Conservation (phyloP, 1,140 invertebrate genomes). For the Pollicipes pollicipes region DNA sequence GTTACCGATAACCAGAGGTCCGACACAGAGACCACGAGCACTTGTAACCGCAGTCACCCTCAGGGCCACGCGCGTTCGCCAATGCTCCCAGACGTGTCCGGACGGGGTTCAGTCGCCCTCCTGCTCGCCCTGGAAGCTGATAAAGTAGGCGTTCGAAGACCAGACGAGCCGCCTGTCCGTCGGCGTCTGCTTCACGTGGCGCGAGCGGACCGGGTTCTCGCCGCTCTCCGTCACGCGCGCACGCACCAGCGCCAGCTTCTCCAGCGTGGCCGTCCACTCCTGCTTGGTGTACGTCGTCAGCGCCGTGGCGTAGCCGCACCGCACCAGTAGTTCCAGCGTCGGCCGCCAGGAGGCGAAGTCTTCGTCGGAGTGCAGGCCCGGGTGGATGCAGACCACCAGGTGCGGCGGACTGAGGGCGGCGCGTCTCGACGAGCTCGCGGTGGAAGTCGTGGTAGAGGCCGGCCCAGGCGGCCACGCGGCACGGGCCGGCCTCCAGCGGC, state of each 20-base stretch:
- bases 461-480: not conserved
- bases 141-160: not conserved
- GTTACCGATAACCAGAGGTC: too few relatives aligned
- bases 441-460: not conserved
- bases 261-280: not conserved
- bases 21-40: too few relatives aligned
- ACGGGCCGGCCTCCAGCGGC: not conserved
- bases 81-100: too few relatives aligned
- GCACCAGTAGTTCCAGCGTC: not conserved
- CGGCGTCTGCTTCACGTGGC: not conserved
- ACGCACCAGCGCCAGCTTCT: not conserved
- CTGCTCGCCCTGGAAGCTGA: not conserved
- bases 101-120: not conserved
- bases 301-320: not conserved
- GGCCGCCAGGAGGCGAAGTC: not conserved
- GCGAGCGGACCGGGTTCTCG: not conserved
- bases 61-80: too few relatives aligned
- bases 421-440: not conserved
- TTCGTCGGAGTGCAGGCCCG: not conserved
- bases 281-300: not conserved
- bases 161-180: not conserved
- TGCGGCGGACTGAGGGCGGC: not conserved
- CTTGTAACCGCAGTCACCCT: too few relatives aligned
- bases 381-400: not conserved
- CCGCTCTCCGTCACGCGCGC: not conserved